These are phyloP conservation scores for Colletes gigas DNA, from an alignment of 1,140 invertebrate species.

Conservation along the genomic window DNA sequence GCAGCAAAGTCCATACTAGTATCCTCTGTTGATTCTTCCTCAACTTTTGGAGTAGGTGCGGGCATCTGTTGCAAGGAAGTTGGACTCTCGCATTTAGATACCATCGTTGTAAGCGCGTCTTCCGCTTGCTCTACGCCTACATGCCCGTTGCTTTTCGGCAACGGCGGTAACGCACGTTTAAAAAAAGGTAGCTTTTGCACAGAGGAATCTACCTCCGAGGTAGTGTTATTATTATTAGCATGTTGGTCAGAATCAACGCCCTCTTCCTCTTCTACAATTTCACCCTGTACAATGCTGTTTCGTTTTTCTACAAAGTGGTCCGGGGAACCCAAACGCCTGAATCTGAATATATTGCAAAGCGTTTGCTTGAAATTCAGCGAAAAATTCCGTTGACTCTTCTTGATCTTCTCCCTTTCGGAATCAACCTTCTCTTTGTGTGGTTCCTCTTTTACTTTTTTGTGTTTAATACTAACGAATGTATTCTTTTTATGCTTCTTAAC, in stretches of 20 bases:
- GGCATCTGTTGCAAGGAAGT: slow-evolving; percentile 71
- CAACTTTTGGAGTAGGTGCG: slow-evolving; percentile 55
- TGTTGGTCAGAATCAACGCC: slow-evolving; percentile 76
- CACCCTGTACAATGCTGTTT: slow-evolving; percentile 79
- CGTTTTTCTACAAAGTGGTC: slow-evolving; percentile 78
- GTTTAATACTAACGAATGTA: slow-evolving; percentile 83
- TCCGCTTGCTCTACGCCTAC: slow-evolving; percentile 72
- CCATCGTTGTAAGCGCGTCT: slow-evolving; percentile 71
- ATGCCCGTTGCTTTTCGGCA: slow-evolving; percentile 84
- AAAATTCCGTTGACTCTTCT: slow-evolving; percentile 84
- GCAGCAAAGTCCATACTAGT: slow-evolving; percentile 91
- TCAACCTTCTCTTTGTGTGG: slow-evolving; percentile 76
- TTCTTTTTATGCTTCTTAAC: slow-evolving; percentile 84
- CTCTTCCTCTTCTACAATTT: slow-evolving; percentile 80
- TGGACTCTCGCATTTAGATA: slow-evolving; percentile 75
- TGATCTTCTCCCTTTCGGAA: slow-evolving; percentile 82
- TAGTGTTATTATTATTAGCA: slow-evolving; percentile 75
- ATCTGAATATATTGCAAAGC: slow-evolving; percentile 91
- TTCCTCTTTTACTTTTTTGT: slow-evolving; percentile 85
- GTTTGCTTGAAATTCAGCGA: slow-evolving; percentile 91
- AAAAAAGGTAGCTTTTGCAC: slow-evolving; percentile 81
- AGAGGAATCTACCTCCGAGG: slow-evolving; percentile 67
- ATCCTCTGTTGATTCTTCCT: slow-evolving; percentile 80
- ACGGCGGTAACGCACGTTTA: slow-evolving; percentile 89
- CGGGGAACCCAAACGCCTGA: slow-evolving; percentile 83